These are phyloP conservation scores for Bujurquina vittata DNA, from an alignment of 2,113 vertebrate genomes.

Conservation along the genomic window DNA sequence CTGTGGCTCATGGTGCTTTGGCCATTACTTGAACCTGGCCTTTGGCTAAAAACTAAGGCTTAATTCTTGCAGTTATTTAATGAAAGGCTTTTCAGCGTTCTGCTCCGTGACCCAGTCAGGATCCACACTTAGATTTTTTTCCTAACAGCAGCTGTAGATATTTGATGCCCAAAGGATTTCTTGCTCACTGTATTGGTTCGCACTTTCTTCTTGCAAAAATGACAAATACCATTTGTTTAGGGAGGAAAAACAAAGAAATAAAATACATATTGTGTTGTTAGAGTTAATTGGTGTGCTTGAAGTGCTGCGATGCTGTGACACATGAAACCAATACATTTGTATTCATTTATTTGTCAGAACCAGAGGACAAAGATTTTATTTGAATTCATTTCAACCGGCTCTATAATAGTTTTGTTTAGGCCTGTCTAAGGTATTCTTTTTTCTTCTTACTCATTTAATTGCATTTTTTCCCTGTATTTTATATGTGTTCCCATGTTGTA, in stretches of 20 bases:
- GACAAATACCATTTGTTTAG: background rate
- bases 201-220: background rate
- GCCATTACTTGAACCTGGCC: background rate
- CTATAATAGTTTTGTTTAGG: too few relatives aligned
- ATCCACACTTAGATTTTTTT: background rate
- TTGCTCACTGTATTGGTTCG: background rate
- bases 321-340: background rate
- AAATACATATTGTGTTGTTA: background rate
- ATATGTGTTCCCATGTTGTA: background rate
- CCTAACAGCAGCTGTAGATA: background rate
- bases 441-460: background rate
- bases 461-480: background rate
- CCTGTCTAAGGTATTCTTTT: too few relatives aligned
- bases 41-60: background rate
- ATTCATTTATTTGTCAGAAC: background rate
- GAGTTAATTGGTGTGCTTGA: background rate
- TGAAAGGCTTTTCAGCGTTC: background rate
- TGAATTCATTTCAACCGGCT: background rate
- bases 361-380: background rate
- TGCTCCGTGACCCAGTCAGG: background rate
- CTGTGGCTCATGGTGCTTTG: background rate
- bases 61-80: background rate
- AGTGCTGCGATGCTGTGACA: too few relatives aligned
- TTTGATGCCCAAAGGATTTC: background rate
- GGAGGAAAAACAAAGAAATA: accelerated